These are phyloP conservation scores for Drosophila yooni DNA, from an alignment of 2,888 invertebrate genomes.

Conservation along the genomic window DNA sequence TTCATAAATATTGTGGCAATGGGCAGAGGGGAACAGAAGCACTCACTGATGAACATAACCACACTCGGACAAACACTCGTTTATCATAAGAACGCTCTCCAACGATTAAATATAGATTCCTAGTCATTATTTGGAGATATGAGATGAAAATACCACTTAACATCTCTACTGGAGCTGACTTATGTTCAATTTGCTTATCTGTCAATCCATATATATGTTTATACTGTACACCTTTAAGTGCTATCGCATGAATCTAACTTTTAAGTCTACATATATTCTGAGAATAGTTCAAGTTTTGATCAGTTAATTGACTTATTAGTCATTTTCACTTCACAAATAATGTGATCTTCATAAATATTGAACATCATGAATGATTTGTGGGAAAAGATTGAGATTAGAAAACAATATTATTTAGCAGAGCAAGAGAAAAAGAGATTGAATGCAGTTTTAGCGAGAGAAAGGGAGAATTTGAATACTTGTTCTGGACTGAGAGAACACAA, in stretches of 20 bases:
- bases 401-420: not conserved
- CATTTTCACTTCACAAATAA: not conserved
- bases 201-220: not conserved
- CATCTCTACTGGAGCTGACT: not conserved
- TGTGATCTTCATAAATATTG: not conserved
- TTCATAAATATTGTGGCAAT: conserved; percentile 20
- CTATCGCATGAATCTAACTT: not conserved
- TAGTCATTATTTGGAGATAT: not conserved
- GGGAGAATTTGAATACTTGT: not conserved
- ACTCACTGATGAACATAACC: not conserved
- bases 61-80: not conserved
- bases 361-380: not conserved
- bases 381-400: not conserved
- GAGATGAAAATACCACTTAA: not conserved
- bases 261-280: not conserved
- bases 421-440: not conserved
- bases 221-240: not conserved
- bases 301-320: not conserved
- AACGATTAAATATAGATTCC: not conserved
- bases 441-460: not conserved
- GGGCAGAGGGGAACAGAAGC: not conserved
- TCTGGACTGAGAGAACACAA: not conserved
- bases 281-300: not conserved
- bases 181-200: not conserved
- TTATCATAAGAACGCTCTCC: not conserved